Conservation (phyloP, 2,888 invertebrate genomes). For the Agapostemon virescens region DNA sequence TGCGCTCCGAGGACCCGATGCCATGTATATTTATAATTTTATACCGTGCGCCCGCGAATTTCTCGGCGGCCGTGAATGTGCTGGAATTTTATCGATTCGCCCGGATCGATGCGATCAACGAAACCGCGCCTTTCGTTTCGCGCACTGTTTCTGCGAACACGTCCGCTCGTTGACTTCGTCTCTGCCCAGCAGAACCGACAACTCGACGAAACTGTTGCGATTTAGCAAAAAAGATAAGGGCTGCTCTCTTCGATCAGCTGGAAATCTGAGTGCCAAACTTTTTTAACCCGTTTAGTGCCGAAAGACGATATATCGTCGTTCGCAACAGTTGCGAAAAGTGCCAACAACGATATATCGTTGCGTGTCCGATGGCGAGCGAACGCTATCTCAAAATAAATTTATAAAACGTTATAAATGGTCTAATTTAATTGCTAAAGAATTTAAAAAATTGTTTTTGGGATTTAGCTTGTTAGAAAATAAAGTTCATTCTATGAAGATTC, state of each 20-base stretch:
- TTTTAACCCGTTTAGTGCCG: too few relatives aligned
- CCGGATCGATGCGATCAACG: not conserved
- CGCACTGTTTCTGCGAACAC: not conserved
- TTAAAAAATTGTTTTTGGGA: too few relatives aligned
- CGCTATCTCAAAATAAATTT: too few relatives aligned
- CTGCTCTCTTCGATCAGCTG: not conserved
- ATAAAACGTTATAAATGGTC: too few relatives aligned
- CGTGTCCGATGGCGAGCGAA: too few relatives aligned
- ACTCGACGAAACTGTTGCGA: not conserved
- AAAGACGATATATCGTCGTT: too few relatives aligned
- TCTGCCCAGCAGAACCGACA: accelerated
- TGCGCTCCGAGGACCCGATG: slow-evolving; percentile 12
- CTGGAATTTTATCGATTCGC: slow-evolving; percentile 35
- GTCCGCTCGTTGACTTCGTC: not conserved
- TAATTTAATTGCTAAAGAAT: too few relatives aligned
- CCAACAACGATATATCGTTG: too few relatives aligned
- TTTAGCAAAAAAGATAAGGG: not conserved
- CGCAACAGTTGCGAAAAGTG: too few relatives aligned
- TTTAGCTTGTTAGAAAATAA: too few relatives aligned
- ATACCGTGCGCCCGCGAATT: slow-evolving; percentile 18
- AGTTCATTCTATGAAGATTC: too few relatives aligned
- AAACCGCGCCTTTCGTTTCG: slow-evolving; percentile 1
- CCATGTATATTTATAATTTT: slow-evolving; percentile 30
- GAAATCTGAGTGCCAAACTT: too few relatives aligned
- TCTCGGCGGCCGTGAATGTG: slow-evolving; percentile 15